phyloP scores from a whole-genome alignment of 2,888 invertebrate species.

The Embidobia sp. region DNA sequence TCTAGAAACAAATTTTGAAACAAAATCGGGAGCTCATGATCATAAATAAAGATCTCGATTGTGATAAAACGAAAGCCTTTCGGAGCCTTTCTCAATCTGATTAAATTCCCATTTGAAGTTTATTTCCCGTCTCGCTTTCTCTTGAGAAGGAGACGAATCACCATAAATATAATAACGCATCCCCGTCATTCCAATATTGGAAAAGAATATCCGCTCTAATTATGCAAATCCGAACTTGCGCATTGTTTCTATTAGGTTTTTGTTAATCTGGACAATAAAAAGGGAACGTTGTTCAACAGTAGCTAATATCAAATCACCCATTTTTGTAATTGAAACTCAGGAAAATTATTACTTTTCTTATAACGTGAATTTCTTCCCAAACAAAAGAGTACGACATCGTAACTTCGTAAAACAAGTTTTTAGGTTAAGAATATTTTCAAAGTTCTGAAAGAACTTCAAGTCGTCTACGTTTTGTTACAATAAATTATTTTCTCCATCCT shows the following conservation, averaged over 20 bases:
- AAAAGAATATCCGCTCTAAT: constrained; percentile 30
- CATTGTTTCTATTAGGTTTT: constrained; percentile 29
- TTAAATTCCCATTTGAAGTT: constrained; percentile 52
- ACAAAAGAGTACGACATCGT: no score
- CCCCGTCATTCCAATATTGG: constrained; percentile 33
- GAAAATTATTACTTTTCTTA: no score
- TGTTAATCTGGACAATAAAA: constrained; percentile 15
- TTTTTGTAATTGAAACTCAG: no score
- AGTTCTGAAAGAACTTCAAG: no score
- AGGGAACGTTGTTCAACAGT: no score
- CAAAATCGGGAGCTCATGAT: constrained; percentile 54
- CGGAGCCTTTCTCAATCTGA: constrained; percentile 46
- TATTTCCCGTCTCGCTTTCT: constrained; percentile 3
- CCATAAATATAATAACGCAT: constrained; percentile 48
- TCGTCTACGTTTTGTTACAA: neutral
- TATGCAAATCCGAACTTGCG: constrained; percentile 6
- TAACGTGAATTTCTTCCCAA: no score
- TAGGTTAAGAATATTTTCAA: no score
- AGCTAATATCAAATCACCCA: no score
- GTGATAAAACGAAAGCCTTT: constrained; percentile 41
- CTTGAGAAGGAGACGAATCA: neutral
- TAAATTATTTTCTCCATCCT: neutral
- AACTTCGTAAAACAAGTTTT: no score
- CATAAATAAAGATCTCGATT: constrained; percentile 47
- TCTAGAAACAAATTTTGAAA: constrained; percentile 49